Conservation (phyloP, 1,140 invertebrate species). For the Anastatus disparis region DNA sequence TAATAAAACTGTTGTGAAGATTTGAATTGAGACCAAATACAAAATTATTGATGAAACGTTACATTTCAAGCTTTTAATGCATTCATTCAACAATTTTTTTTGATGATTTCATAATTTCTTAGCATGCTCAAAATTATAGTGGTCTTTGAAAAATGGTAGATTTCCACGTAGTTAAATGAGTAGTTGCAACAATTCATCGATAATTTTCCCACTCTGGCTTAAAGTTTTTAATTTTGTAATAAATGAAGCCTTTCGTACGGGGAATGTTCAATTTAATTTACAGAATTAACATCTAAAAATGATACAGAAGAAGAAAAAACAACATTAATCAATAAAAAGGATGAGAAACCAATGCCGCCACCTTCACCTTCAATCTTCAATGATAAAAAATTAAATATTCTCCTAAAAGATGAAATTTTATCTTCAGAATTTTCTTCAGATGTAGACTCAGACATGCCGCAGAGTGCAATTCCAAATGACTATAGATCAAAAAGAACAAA, state of each 20-base stretch:
- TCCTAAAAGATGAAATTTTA: neutral
- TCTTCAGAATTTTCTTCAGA: constrained; percentile 35
- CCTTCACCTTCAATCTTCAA: neutral
- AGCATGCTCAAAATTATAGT: no score
- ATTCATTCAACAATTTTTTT: no score
- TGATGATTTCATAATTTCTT: no score
- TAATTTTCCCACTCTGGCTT: constrained; percentile 1
- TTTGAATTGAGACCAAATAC: no score
- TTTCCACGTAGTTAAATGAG: no score
- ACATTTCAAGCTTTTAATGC: no score
- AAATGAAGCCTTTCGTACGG: constrained; percentile 27
- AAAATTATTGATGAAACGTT: no score
- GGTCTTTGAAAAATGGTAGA: no score
- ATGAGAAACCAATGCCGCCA: neutral
- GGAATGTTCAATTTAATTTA: constrained; percentile 20
- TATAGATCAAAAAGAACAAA: constrained; percentile 3
- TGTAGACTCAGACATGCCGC: constrained; percentile 27
- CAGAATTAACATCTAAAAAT: neutral
- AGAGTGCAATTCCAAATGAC: constrained; percentile 13
- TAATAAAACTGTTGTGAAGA: no score
- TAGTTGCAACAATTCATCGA: constrained; percentile 20
- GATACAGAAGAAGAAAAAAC: neutral
- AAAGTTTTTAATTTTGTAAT: constrained; percentile 8
- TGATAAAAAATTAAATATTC: neutral
- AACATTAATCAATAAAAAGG: neutral